Base-by-base conservation (phyloP, 2,888 invertebrate genomes). In the Noctuana brunneofusca region DNA sequence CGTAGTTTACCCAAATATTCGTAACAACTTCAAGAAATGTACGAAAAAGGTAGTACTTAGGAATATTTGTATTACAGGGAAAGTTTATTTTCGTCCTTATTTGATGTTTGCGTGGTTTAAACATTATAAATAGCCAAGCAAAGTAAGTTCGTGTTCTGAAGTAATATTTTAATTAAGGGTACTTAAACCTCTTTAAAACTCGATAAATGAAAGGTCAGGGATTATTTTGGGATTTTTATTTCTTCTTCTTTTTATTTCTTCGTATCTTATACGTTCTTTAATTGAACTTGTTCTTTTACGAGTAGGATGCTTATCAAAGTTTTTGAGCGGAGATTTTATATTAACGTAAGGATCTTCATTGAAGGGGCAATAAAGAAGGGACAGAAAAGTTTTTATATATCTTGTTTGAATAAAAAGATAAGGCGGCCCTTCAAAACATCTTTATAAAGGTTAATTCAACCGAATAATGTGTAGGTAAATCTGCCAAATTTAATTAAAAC, bases 401-500 rank as follows among this genome's bases (percentile, higher is more conserved):
- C 41, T 43, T 24, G 8, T 43, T 56, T 30, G 46, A 48, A 48
- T 49, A 50, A 52, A 20, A 35, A 22, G 57, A 58, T 58, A 58
- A 22, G 22, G 11, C 5, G 8, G 12, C 18, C 9, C 12, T 41
- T 58, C 27, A 38, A 24, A 27, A 18, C 41, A 52, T 35, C n/a
- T 58, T 41, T 52, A 58, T 55, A 43, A 27, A 53, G 35, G 27
- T 58, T 52, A 49, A 30, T 52, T 18, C 30, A 27, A n/a, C 9
- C 12, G 18, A 35, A 35, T 49, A 27, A 32, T 16, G 49, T 35
- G 35, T 58, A 18, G 43, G 43, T 18, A 35, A 35, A 58, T 16
- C 43, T 27, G 43, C 41, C 54, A 54, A 55, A 55, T 55, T 57
- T 57, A 58, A 58, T 58, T 58, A 24, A 57, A 49, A 35, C 35